Percentiles rank a stretch among this genome's conserved stretches.
These are phyloP conservation scores for Limosa lapponica DNA, from an alignment of 2,797 vertebrate genomes.

Conservation along the genomic window DNA sequence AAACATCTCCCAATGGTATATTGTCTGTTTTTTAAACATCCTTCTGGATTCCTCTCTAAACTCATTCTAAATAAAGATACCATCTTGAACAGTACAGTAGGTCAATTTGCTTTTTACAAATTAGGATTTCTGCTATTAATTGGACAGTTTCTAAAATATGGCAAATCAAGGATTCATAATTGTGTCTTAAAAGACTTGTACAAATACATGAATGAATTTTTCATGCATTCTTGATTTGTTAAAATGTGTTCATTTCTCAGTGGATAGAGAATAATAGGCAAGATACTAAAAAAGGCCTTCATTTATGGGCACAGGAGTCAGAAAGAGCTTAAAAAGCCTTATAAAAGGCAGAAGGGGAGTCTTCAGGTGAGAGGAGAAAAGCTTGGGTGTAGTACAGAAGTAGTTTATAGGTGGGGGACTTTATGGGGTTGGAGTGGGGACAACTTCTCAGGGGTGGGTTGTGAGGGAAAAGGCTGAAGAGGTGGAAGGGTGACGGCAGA, in stretches of 20 bases:
- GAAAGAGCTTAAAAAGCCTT: not conserved
- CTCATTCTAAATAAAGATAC: slow-evolving; percentile 48
- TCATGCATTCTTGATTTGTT: slow-evolving; percentile 49
- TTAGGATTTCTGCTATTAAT: slow-evolving; percentile 36
- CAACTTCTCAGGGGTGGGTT: not conserved
- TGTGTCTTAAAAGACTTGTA: slow-evolving; percentile 45
- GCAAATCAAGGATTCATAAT: slow-evolving; percentile 21
- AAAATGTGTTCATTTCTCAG: slow-evolving; percentile 22
- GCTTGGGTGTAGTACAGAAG: not conserved
- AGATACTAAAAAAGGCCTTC: not conserved
- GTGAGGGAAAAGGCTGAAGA: not conserved
- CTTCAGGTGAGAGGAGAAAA: not conserved
- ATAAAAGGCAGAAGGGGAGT: not conserved
- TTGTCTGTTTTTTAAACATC: slow-evolving; percentile 29
- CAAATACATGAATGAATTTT: slow-evolving; percentile 65
- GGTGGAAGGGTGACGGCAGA: fast-evolving
- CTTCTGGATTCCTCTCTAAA: slow-evolving; percentile 28
- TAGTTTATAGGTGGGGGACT: not conserved
- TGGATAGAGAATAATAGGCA: not conserved
- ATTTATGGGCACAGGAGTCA: not conserved
- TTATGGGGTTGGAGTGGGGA: not conserved
- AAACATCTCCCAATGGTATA: slow-evolving; percentile 41
- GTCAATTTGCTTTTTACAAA: slow-evolving; percentile 51
- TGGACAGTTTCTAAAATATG: slow-evolving; percentile 38
- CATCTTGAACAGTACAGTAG: slow-evolving; percentile 4